These are phyloP conservation scores for Pyrochroa serraticornis DNA, from an alignment of 2,888 invertebrate species.

Conservation along the genomic window DNA sequence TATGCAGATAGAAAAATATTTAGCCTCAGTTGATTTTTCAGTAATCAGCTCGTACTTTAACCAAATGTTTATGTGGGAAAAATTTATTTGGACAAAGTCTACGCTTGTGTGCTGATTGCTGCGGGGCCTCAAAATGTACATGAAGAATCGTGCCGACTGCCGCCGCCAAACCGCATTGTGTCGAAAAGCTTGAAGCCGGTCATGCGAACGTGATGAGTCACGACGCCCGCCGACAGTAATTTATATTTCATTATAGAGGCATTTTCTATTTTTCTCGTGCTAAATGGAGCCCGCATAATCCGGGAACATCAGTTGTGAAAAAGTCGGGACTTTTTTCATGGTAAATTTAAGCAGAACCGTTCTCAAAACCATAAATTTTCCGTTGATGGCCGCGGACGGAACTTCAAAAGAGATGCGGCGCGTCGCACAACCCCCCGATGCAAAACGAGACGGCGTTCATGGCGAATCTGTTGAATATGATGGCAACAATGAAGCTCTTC, in stretches of 20 bases:
- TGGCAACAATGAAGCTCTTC: slow-evolving; percentile 25
- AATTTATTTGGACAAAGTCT: background rate
- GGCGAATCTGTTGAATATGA: slow-evolving; percentile 16
- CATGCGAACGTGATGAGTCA: background rate
- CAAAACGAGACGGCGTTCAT: background rate
- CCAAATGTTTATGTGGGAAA: too few relatives aligned
- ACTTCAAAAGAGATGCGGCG: too few relatives aligned
- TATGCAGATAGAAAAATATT: too few relatives aligned
- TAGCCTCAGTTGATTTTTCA: too few relatives aligned
- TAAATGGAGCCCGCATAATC: slow-evolving; percentile 1
- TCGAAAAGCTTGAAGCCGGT: background rate
- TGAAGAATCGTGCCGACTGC: background rate
- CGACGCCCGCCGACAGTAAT: background rate
- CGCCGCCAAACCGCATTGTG: too few relatives aligned
- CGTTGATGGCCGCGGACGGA: slow-evolving; percentile 9
- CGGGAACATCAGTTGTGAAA: background rate
- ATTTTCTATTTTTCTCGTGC: slow-evolving; percentile 4
- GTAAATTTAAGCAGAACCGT: slow-evolving; percentile 2
- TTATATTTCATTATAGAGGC: slow-evolving; percentile 4
- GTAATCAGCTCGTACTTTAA: too few relatives aligned
- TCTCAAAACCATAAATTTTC: slow-evolving; percentile 2
- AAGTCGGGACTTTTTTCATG: background rate
- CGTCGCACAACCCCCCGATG: too few relatives aligned
- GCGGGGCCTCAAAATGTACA: too few relatives aligned
- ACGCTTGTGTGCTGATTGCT: background rate